Base-by-base conservation (phyloP, 2,888 invertebrate genomes). In the Hirtodrosophila trivittata region DNA sequence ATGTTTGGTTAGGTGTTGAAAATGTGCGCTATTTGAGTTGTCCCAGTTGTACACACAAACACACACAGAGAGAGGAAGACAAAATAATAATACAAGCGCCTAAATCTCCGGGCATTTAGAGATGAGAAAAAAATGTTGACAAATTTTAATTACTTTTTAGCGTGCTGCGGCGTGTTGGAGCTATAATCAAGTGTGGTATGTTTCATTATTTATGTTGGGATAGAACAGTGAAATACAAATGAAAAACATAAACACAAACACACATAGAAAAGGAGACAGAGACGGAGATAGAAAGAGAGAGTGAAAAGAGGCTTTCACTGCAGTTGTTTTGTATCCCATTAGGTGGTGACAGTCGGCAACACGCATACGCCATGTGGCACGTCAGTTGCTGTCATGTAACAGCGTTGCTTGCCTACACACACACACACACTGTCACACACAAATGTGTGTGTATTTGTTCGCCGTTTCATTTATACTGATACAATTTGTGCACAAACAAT, bases 351-450 rank as follows among this genome's bases (percentile, higher is more conserved):
- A 62, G 64, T 60, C 70, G 68, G 66, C 68, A 77, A 66, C 71
- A 77, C 72, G 75, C 77, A 81, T 77, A 74, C 78, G 83, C 73
- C 83, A 83, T 81, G 86, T 87, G 73, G 71, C 58, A 67, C 81
- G 83, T 86, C 81, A 83, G 70, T 83, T 73, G 74, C 74, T 87
- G 83, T 82, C 83, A 82, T 82, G 82, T 75, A 73, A 75, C 73
- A 70, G 78, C 66, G 70, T 78, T 66, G 56, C 33, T 62, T 56
- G 43, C 33, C 38, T 13, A 38, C 35, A 42, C 25, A 18, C 26
- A 45, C 30, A 45, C 35, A 25, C 26, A 26, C 16, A 30, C n/a
- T 10, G 5, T 28, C 1, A 21, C 18, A 12, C 12, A 21, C 13
- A 42, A 35, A 35, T 12, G 12, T n/a, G 30, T n/a, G 30, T n/a